Conservation (phyloP, 2,113 vertebrate species). For the Rhinolophus ferrumequinum region DNA sequence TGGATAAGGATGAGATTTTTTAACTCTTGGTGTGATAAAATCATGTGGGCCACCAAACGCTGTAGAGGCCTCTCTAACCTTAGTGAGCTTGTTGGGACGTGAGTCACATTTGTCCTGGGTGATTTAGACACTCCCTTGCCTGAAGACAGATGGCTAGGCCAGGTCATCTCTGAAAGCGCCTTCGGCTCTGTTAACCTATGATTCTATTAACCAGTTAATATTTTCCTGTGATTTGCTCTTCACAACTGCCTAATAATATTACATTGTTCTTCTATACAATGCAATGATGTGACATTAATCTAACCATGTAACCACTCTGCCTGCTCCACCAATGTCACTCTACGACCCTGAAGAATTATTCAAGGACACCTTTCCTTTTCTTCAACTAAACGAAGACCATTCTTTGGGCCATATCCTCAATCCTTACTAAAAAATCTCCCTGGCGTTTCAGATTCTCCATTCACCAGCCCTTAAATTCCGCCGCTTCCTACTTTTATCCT, state of each 20-base stretch:
- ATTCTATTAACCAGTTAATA: constrained; percentile 7
- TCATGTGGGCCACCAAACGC: neutral
- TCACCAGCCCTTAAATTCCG: neutral
- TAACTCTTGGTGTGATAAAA: neutral
- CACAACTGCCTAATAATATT: neutral
- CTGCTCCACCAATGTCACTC: neutral
- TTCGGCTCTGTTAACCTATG: neutral
- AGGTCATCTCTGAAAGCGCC: neutral
- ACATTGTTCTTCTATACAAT: neutral
- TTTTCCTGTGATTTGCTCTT: constrained; percentile 9
- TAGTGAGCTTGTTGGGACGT: neutral
- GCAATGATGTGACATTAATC: neutral
- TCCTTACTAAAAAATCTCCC: neutral
- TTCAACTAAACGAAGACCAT: neutral
- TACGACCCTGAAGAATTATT: neutral
- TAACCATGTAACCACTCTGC: neutral
- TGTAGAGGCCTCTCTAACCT: neutral
- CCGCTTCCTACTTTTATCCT: neutral
- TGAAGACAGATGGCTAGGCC: neutral
- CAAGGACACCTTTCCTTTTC: neutral
- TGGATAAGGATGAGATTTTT: neutral
- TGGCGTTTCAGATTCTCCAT: neutral
- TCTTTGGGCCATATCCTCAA: neutral
- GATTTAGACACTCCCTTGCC: neutral
- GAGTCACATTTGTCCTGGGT: neutral